A percentile compares a stretch with the other conserved stretches of the same genome.
These are phyloP conservation scores for Ctenicera cuprea DNA, from an alignment of 2,888 invertebrate species.

Conservation along the genomic window DNA sequence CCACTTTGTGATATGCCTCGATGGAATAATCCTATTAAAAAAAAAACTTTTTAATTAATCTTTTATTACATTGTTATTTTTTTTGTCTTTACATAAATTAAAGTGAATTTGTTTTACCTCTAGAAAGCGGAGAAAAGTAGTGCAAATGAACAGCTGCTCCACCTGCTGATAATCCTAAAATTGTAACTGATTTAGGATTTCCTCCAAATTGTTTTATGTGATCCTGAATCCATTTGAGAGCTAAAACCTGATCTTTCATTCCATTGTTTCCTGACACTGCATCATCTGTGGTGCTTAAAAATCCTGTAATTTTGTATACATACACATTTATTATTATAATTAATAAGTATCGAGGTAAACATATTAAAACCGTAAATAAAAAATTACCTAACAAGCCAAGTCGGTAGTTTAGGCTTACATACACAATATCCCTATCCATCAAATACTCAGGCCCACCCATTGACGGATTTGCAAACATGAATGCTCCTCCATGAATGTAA, in stretches of 20 bases:
- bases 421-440: constrained; percentile 79
- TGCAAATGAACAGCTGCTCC: constrained; percentile 85
- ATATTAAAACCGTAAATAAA: too few relatives aligned
- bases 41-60: not conserved
- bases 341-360: not conserved
- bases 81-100: too few relatives aligned
- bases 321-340: too few relatives aligned
- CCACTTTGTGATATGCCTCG: constrained; percentile 82
- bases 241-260: constrained; percentile 83
- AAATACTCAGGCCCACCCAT: constrained; percentile 76
- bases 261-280: constrained; percentile 83
- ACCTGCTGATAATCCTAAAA: constrained; percentile 84
- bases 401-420: constrained; percentile 82
- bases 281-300: constrained; percentile 84
- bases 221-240: constrained; percentile 81
- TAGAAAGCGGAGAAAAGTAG: constrained; percentile 78
- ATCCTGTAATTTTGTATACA: constrained; percentile 73
- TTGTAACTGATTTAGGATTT: constrained; percentile 80
- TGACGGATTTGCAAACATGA: constrained; percentile 79
- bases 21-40: constrained; percentile 70
- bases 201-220: constrained; percentile 84
- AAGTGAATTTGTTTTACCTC: constrained; percentile 70
- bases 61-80: not conserved
- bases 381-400: constrained; percentile 80
- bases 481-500: constrained; percentile 81